Base-by-base conservation (phyloP, 2,113 vertebrate species). In the Orthonyx spaldingii region DNA sequence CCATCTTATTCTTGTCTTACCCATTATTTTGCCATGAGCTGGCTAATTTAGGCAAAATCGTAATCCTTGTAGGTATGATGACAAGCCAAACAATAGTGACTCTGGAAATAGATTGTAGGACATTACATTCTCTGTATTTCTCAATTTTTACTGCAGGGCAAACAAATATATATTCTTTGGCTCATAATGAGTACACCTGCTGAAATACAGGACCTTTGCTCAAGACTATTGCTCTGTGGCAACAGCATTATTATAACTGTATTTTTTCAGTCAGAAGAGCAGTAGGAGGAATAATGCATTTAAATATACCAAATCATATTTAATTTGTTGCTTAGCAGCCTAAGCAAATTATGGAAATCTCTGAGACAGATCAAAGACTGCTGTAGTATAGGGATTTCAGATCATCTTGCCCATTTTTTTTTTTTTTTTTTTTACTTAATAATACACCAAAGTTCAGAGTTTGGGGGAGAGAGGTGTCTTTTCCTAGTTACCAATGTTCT, bases 241-340 rank as follows among this genome's bases (percentile, higher is more conserved):
- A 96, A 39, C 39, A 61, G 16, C 42, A 13, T 83, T 85, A 90
- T 91, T 92, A 47, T 70, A 96, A 86, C 69, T 92, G 41, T 71
- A 46, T 93, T 88, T 96, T 83, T 96, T 95, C 90, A 85, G 75
- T 83, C 77, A 93, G 75, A 80, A 89, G 49, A 93, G 85, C 41
- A 46, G 87, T 93, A 90, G 85, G 93, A 94, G 82, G 87, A 96
- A 96, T 96, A 97, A 96, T 95, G 57, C 70, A 94, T 96, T 97
- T 92, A 93, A 88, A 87, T 95, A 87, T 61, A 77, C 84, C 41
- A 95, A 96, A 93, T 87, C 17, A 35, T 92, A 94, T 96, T 97
- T 96, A 86, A 97, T 96, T 96, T 96, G 94, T 97, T 97, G 97
- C 97, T 97, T 97, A 97, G 97, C 97, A 97, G 96, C 95, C 87